Conservation (phyloP, 2,888 invertebrate species). For the Alitta virens region DNA sequence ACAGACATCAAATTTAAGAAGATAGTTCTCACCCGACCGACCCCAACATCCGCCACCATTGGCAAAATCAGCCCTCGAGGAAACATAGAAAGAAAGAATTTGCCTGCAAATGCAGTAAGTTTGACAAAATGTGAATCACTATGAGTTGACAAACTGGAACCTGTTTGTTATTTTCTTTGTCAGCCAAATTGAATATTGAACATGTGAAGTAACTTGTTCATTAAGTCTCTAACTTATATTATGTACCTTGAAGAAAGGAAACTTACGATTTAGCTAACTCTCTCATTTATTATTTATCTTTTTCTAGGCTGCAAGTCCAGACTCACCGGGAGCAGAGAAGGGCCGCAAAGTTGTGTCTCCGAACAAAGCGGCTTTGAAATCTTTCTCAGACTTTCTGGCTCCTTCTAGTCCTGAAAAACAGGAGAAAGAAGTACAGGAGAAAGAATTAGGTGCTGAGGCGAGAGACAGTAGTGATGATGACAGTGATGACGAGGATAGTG, state of each 20-base stretch:
- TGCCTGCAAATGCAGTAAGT: not conserved
- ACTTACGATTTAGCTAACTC: no score
- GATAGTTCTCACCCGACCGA: constrained; percentile 41
- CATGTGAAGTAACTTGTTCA: no score
- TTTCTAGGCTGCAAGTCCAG: not conserved
- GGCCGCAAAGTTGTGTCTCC: constrained; percentile 2
- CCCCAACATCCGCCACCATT: constrained; percentile 28
- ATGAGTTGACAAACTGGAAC: no score
- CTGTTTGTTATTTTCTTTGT: no score
- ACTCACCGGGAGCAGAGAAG: not conserved
- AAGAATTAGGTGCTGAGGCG: not conserved
- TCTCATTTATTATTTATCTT: not conserved
- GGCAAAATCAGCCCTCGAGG: not conserved
- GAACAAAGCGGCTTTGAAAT: not conserved
- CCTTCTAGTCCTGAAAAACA: not conserved
- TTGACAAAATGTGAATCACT: not conserved
- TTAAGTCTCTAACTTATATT: no score
- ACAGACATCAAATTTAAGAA: constrained; percentile 40
- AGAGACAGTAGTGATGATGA: constrained; percentile 12
- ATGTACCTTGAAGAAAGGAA: no score
- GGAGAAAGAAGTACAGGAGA: not conserved
- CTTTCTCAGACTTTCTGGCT: constrained; percentile 6
- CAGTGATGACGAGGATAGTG: constrained; percentile 7
- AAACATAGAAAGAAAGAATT: no score
- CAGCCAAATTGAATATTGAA: no score